Base-by-base conservation (phyloP, 2,113 vertebrate genomes). In the Nothocercus julius region DNA sequence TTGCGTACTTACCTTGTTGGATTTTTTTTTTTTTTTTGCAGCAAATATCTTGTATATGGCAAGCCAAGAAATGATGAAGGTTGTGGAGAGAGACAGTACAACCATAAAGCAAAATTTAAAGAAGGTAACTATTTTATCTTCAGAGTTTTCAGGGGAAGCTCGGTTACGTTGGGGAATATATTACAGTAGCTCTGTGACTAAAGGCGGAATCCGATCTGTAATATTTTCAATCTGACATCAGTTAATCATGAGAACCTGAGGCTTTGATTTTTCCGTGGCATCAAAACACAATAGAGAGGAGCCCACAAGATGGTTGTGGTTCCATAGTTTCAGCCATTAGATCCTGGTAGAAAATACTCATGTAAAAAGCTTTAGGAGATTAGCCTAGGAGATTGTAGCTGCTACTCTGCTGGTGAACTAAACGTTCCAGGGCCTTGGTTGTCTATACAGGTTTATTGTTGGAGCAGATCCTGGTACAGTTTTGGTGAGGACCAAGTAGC, bases 11-110 rank as follows among this genome's bases (percentile, higher is more conserved):
- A 56, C 18, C 22, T 70, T 53, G 24, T 62, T 85, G 30, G 34
- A 24, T 87, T 42, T 24, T 49, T 49, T 10, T 49, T 96, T 67
- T 90, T 89, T 94, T 90, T 93, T 89, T 93, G 11, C 96, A 99
- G 99, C 97, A 34, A 99, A 99, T 69, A 97, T 96, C 47, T 98
- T 98, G 97, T 99, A 99, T 87, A 98, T 99, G 98, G 99, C 98
- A 18, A 97, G 98, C 90, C 99, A 99, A 94, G 99, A 99, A 97
- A 99, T 99, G 99, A 97, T 96, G 92, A 94, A 96, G 22, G 98
- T 99, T 51, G 73, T 98, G 79, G 98, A 98, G 81, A 97, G 99
- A 98, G 99, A 99, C 90, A 97, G 98, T 68, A 25, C 87, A 28
- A 99, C 98, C 62, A 99, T 99, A 90, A 96, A 96, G 87, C 92